Evolutionary conservation across 2,888 invertebrate genomes (phyloP), one percentile per base, ranked within the genome.

Genomic region (Volucella zonaria): DNA sequence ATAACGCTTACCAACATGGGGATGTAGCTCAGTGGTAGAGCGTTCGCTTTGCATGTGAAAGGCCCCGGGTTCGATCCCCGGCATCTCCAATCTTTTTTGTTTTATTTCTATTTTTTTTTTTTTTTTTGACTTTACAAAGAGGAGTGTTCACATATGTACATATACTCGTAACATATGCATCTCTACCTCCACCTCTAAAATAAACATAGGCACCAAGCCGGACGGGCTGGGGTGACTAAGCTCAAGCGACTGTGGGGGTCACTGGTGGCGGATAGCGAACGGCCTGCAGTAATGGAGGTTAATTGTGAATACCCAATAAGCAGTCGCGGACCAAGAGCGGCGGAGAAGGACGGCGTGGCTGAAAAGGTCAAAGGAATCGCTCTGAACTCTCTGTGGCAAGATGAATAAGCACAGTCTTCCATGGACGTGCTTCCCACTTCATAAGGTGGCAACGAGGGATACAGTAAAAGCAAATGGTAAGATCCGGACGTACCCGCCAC

Each of bases 21-120:
- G 89, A 88, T 89, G 89, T 89, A 89, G 89, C 89, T 89, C 89
- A 89, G 89, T 89, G 89, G 89, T 89, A 89, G 89, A 89, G 89
- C 89, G 89, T 88, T 89, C 89, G 89, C 89, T 89, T 89, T 89
- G 89, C 89, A 89, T 89, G 89, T 89, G 89, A 89, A 88, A 89
- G 89, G 89, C 89, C 89, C 89, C 89, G 89, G 89, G 88, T 89
- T 89, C 89, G 88, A 89, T 89, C 89, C 89, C 89, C 89, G 89
- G 89, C 89, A 89, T 88, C 89, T 89, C 89, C 89, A 89, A 43
- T 49, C 31, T 31, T 6, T 31, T 31, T 31, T 31, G 31, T 31
- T 31, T 31, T 31, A 31, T 31, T 31, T 31, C 6, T 31, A 31
- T 6, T 31, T 31, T 31, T 0, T 6, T 31, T 31, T 6, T 31